Evolutionary conservation across 1,140 invertebrate genomes (phyloP).

Genomic region (Listronotus bonariensis): DNA sequence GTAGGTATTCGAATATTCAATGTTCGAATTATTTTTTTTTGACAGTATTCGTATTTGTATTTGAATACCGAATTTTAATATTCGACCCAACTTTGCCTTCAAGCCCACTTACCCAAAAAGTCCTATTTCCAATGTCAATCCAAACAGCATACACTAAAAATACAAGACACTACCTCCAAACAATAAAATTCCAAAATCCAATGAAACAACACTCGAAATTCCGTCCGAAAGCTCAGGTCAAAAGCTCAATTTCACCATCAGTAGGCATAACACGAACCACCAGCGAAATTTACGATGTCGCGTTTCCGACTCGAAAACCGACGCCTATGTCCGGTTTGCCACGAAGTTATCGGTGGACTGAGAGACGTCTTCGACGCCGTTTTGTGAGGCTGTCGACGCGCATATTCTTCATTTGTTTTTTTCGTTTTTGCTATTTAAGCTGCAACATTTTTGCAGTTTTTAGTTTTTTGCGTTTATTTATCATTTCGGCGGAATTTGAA

Average conservation of each 20-base stretch:
- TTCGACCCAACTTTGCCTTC: no score
- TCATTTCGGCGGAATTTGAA: neutral
- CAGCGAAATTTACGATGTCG: conserved; percentile 19
- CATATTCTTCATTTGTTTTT: conserved; percentile 29
- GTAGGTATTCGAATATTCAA: no score
- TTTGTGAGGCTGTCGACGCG: conserved; percentile 24
- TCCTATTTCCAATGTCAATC: no score
- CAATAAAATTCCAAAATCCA: conserved; percentile 5
- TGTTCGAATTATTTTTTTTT: no score
- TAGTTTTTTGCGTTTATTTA: neutral
- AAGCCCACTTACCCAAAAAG: no score
- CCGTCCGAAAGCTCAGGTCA: conserved; percentile 1
- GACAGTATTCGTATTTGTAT: no score
- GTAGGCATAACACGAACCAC: conserved; percentile 16
- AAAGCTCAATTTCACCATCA: conserved; percentile 8
- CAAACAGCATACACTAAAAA: no score
- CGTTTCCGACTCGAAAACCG: conserved; percentile 9
- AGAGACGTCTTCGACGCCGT: conserved; percentile 32
- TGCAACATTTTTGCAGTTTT: conserved; percentile 20
- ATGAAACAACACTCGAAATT: neutral
- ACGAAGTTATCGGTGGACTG: conserved; percentile 31
- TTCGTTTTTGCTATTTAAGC: conserved; percentile 12
- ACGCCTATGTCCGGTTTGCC: conserved; percentile 27
- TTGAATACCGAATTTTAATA: no score
- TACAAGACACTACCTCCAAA: no score